A percentile compares a stretch with the other conserved stretches of the same genome.
These are phyloP conservation scores for Anoplius nigerrimus DNA, from an alignment of 2,888 invertebrate species.

Conservation along the genomic window DNA sequence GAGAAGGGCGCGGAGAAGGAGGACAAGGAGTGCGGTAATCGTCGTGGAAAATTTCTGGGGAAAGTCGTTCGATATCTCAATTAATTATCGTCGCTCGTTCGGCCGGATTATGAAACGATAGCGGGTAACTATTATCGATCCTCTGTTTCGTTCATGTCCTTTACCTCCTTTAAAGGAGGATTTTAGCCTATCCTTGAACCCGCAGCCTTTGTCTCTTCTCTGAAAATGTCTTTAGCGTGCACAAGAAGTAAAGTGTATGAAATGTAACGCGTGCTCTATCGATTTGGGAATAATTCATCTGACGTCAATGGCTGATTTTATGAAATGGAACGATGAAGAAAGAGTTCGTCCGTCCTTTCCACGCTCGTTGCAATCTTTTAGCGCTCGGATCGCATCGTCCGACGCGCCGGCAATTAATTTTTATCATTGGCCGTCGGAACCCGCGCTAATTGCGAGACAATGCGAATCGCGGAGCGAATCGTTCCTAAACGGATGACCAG, in stretches of 20 bases:
- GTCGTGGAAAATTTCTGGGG: conserved; percentile 56
- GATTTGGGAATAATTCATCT: too few relatives aligned
- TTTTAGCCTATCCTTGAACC: too few relatives aligned
- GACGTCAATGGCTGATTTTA: too few relatives aligned
- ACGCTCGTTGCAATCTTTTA: background rate
- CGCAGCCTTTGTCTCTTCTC: background rate
- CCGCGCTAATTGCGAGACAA: conserved; percentile 60
- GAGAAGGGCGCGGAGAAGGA: conserved; percentile 8
- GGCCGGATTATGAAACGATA: conserved; percentile 7
- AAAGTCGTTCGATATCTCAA: conserved; percentile 53
- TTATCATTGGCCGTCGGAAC: conserved; percentile 57
- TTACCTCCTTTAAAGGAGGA: too few relatives aligned
- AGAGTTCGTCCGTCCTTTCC: conserved; percentile 1
- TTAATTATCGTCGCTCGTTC: conserved; percentile 57
- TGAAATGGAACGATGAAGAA: background rate
- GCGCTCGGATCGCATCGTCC: background rate
- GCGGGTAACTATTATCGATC: background rate
- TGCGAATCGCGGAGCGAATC: conserved; percentile 42
- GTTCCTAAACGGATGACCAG: background rate
- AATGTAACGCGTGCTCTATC: too few relatives aligned
- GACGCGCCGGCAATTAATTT: conserved; percentile 56
- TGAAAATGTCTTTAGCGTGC: too few relatives aligned
- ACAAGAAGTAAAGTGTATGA: too few relatives aligned
- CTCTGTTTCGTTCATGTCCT: background rate
- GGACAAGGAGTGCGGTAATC: conserved; percentile 53